Evolutionary conservation across 2,797 vertebrate genomes (phyloP), one percentile per base, ranked within the genome.

Genomic region (Knipowitschia caucasica): DNA sequence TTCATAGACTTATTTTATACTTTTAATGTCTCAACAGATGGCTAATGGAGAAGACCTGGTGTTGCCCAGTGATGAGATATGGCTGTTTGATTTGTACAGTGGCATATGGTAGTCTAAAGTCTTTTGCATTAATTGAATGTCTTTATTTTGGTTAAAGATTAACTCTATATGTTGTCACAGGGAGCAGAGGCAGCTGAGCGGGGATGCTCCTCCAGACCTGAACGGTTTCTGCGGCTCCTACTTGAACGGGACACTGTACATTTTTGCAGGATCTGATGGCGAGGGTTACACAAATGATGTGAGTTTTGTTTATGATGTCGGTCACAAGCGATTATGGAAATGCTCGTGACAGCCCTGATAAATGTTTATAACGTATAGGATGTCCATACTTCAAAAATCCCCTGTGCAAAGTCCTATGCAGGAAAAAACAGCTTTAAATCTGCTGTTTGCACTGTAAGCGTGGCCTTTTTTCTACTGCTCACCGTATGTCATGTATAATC

Each of bases 31-130:
- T 7, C 80, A 69, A 4, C 71, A 98, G 96, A 93, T 91, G 7
- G 88, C 88, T 53, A 89, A 85, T 64, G 92, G 93, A 58, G 91
- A 92, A 78, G 94, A 98, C 71, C 78, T 93, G 10, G 82, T 92
- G 56, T 71, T 95, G 64, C 94, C 94, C 54, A 90, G 92, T 23
- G 90, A 94, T 67, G 95, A 98, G 86, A 93, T 98, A 50, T 98
- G 95, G 94, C 88, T 94, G 51, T 98, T 93, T 60, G 92, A 98
- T 60, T 85, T 93, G 59, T 89, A 92, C 72, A 95, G 89, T n/a
- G 94, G 94, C 31, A 70, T 83, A 15, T 98, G 96, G 95, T 95
- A 73, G 59, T 5, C 21, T 3, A 4, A 15, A 26, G 15, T 2
- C 8, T 29, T 52, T 53, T 74, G 10, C 15, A 4, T 35, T 35